phyloP scores from a whole-genome alignment of 2,113 vertebrate species.

The Arvicanthis niloticus region DNA sequence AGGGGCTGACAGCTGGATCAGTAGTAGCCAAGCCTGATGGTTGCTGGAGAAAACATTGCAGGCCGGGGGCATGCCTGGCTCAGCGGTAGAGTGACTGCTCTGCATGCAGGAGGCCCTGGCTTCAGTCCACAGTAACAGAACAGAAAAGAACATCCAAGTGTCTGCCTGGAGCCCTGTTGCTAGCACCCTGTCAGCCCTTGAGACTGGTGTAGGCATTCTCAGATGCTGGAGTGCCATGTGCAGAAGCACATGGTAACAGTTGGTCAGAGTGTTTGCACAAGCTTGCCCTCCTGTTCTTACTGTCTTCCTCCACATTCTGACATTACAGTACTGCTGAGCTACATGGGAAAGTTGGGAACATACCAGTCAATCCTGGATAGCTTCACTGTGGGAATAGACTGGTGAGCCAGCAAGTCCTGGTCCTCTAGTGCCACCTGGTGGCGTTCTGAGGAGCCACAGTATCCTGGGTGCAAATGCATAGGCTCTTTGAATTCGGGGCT shows the following conservation, averaged over 20 bases:
- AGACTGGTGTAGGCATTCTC: not conserved
- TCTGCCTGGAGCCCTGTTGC: not conserved
- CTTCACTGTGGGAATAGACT: not conserved
- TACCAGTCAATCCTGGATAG: no score
- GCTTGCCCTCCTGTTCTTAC: not conserved
- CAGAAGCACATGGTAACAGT: not conserved
- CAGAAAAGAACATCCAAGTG: not conserved
- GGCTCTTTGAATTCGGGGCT: not conserved
- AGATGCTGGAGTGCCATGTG: not conserved
- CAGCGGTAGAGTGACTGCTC: not conserved
- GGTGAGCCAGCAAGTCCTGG: not conserved
- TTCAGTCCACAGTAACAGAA: not conserved
- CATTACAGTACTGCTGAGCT: not conserved
- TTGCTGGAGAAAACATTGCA: not conserved
- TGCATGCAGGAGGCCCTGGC: not conserved
- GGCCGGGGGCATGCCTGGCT: not conserved
- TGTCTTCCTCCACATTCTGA: not conserved
- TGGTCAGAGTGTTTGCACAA: not conserved
- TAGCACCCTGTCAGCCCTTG: not conserved
- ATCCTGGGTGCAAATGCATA: not conserved
- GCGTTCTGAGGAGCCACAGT: not conserved
- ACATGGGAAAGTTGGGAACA: not conserved
- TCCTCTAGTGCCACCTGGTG: constrained; percentile 23
- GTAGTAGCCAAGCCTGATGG: not conserved
- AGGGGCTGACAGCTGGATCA: not conserved